These are phyloP conservation scores for Melospiza georgiana DNA, from an alignment of 2,113 vertebrate species.

Conservation along the genomic window DNA sequence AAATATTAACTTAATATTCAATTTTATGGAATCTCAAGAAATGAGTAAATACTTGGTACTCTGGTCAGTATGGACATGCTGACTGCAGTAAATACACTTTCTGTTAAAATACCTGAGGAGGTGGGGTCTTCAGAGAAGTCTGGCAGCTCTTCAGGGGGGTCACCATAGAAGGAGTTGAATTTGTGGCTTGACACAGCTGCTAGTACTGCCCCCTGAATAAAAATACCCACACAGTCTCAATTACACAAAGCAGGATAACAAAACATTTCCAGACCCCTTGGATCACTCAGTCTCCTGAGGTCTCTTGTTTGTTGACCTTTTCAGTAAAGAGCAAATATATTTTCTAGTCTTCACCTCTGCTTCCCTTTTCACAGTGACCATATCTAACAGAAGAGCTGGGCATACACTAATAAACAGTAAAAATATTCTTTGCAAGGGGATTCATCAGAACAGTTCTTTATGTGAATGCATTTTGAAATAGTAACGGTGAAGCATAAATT, in stretches of 20 bases:
- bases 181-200: conserved; percentile 99
- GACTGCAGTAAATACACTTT: neutral
- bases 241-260: neutral
- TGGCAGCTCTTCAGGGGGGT: conserved; percentile 94
- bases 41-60: neutral
- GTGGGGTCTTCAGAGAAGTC: conserved; percentile 97
- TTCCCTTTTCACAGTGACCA: neutral
- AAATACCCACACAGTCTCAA: conserved; percentile 34
- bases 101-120: conserved; percentile 88
- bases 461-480: neutral
- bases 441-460: neutral
- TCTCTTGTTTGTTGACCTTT: neutral
- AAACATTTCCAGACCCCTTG: neutral
- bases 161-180: conserved; percentile 97
- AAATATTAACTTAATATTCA: neutral
- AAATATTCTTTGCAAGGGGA: neutral
- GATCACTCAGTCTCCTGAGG: neutral
- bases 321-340: neutral
- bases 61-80: neutral
- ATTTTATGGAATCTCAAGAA: neutral
- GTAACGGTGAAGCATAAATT: neutral
- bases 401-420: neutral
- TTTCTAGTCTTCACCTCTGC: neutral
- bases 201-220: conserved; percentile 90
- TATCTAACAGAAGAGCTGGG: neutral